These are phyloP conservation scores for Bovichtus variegatus DNA, from an alignment of 2,797 vertebrate genomes.

Conservation along the genomic window DNA sequence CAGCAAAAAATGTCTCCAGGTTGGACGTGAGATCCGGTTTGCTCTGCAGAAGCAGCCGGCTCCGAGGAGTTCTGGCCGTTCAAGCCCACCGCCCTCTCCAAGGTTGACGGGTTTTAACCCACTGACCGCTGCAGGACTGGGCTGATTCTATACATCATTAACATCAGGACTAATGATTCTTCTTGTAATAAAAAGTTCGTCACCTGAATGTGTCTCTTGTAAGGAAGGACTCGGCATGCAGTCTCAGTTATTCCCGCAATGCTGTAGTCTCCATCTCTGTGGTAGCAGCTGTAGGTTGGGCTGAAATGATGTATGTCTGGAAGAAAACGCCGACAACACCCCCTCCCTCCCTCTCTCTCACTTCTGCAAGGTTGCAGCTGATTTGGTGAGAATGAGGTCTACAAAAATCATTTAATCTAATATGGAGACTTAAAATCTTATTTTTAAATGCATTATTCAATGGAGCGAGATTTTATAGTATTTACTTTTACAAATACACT, in stretches of 20 bases:
- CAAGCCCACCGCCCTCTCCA: conserved; percentile 29
- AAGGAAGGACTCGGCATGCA: conserved; percentile 37
- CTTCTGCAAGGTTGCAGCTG: conserved; percentile 71
- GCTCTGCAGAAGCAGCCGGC: conserved; percentile 49
- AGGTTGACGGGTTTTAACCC: conserved; percentile 51
- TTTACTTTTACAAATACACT: neutral
- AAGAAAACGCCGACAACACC: conserved; percentile 58
- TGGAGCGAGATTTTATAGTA: neutral
- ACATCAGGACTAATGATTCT: conserved; percentile 12
- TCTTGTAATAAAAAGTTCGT: conserved; percentile 26
- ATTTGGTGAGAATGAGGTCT: conserved; percentile 36
- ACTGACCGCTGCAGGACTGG: conserved; percentile 36
- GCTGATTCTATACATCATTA: conserved; percentile 28
- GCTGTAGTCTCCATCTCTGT: conserved; percentile 72
- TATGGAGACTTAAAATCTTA: neutral
- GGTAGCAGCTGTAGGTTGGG: conserved; percentile 66
- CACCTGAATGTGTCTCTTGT: conserved; percentile 7
- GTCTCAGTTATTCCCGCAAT: conserved; percentile 72
- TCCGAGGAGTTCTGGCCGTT: conserved; percentile 41
- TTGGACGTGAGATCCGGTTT: conserved; percentile 76
- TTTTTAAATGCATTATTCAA: neutral
- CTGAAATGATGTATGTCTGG: conserved; percentile 70
- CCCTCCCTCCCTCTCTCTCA: conserved; percentile 45
- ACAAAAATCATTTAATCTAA: neutral
- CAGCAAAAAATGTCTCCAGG: conserved; percentile 76